Base-by-base conservation (phyloP, 23 tunicate genomes). In the Oikopleura albicans region DNA sequence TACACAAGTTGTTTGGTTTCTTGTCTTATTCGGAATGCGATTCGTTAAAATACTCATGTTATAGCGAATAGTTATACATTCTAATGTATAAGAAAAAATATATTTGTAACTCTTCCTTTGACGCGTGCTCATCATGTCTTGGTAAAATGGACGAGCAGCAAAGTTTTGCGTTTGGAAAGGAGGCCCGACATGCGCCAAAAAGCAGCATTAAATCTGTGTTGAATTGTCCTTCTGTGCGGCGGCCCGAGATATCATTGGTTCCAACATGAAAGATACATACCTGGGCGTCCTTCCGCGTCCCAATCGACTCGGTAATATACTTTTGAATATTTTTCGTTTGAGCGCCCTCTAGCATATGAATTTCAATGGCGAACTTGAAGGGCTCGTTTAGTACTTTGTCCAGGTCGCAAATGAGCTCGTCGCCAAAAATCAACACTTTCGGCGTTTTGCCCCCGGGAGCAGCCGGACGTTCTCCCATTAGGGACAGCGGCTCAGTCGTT, bases 321-420 rank as follows among this genome's bases (percentile, higher is more conserved):
- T 71, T 71, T 71, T 71, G 27, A 29, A 71, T 71, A 29, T 71
- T 71, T 71, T 71, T 71, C 4, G 79, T 71, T 16, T 12, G 79
- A 2, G 79, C 33, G 79, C 79, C 79, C 2, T 71, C 79, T 2
- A 71, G 79, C 79, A 71, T 71, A 71, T 71, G 79, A 29, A 71
- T 71, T 71, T 71, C 79, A 29, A 16, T 12, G 31, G 27, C 2
- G 37, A 22, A 71, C 37, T 71, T 71, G n/a, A n/a, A n/a, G 79
- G 31, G 28, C 4, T 16, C 4, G 37, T 29, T 37, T 16, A 71
- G 27, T 2, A 71, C 35, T 2, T 29, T 27, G 31, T 71, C 35
- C 35, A 71, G 2, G 37, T 71, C 79, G 33, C 36, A 12, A 29
- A 71, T 16, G 2, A 71, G 2, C 37, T 71, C 34, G 35, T 71